Evolutionary conservation across 2,113 vertebrate genomes (phyloP).

Genomic region (Grus americana): DNA sequence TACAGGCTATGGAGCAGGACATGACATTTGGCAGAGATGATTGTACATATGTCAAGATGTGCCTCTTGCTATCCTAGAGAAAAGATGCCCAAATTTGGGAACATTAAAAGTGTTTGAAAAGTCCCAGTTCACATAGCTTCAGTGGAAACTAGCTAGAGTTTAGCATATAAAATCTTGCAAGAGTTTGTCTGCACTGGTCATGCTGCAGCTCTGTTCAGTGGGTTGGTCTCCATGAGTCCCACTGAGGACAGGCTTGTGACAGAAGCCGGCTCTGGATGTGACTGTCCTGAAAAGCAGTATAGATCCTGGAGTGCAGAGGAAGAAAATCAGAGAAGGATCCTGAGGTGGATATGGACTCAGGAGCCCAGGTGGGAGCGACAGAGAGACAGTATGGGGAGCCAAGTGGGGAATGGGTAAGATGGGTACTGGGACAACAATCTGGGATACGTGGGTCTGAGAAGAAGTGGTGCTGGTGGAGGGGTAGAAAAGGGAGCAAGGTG

Average conservation of each 20-base stretch:
- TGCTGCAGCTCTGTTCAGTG: neutral
- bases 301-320: neutral
- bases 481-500: neutral
- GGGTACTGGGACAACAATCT: neutral
- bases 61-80: neutral
- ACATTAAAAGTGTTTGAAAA: slow-evolving; percentile 17
- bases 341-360: neutral
- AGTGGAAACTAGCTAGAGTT: neutral
- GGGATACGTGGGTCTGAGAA: neutral
- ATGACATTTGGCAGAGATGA: slow-evolving; percentile 30
- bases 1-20: neutral
- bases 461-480: neutral
- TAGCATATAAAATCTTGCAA: neutral
- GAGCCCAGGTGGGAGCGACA: neutral
- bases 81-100: slow-evolving; percentile 47
- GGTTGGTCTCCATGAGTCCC: neutral
- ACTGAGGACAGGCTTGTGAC: neutral
- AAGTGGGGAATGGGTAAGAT: neutral
- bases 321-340: neutral
- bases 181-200: neutral
- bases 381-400: neutral
- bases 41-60: neutral
- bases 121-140: neutral
- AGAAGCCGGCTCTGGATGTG: neutral
- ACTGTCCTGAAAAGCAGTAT: neutral